phyloP scores from a whole-genome alignment of 2,888 invertebrate species.

The Tiliacea aurago region DNA sequence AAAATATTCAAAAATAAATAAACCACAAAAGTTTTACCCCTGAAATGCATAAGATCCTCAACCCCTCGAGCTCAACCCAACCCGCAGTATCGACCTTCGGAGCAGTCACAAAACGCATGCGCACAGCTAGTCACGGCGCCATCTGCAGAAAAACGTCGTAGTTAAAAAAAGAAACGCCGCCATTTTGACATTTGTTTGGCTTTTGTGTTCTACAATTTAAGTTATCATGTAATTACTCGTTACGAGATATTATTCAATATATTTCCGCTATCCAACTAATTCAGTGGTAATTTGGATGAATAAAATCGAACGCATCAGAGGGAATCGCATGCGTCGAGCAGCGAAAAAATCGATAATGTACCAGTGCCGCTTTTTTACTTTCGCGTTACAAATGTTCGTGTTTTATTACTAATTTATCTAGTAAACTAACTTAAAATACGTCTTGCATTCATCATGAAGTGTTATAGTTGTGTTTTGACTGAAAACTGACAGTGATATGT shows the following conservation, averaged over 20 bases:
- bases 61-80: constrained; percentile 28
- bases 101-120: constrained; percentile 85
- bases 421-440: constrained; percentile 47
- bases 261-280: constrained; percentile 71
- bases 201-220: constrained; percentile 85
- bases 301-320: constrained; percentile 72
- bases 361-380: constrained; percentile 88
- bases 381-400: constrained; percentile 74
- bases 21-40: not conserved
- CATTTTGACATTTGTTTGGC: constrained; percentile 91
- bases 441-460: constrained; percentile 56
- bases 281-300: constrained; percentile 65
- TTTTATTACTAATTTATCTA: constrained; percentile 67
- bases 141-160: constrained; percentile 76
- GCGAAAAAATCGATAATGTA: constrained; percentile 86
- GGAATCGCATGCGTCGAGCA: constrained; percentile 73
- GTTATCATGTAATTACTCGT: constrained; percentile 81
- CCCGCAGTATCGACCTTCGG: constrained; percentile 73
- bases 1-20: not conserved
- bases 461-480: constrained; percentile 53
- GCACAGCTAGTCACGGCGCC: constrained; percentile 77
- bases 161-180: constrained; percentile 84
- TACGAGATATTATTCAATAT: constrained; percentile 70
- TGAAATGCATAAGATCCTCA: constrained; percentile 23
- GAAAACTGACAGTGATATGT: constrained; percentile 58